Evolutionary conservation across 2,113 vertebrate species (phyloP).

Genomic region (Siniperca chuatsi): DNA sequence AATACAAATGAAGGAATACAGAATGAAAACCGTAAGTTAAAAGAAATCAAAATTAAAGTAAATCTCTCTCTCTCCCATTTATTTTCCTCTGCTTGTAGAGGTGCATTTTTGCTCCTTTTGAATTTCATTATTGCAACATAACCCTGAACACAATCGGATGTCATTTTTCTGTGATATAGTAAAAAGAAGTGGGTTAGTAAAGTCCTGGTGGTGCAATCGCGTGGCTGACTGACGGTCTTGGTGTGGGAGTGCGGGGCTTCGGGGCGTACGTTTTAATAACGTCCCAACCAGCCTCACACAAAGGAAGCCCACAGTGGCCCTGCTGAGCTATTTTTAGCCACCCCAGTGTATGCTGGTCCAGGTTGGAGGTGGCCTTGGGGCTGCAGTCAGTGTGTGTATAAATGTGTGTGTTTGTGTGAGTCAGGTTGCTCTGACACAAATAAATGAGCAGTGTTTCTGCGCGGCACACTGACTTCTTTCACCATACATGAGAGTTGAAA

Average conservation of each 20-base stretch:
- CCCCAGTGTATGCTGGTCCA: constrained; percentile 48
- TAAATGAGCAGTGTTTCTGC: constrained; percentile 78
- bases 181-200: constrained; percentile 14
- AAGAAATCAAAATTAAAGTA: too few species aligned
- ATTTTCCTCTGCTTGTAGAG: neutral
- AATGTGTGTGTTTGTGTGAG: constrained; percentile 18
- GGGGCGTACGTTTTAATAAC: constrained; percentile 55
- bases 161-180: neutral
- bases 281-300: constrained; percentile 60
- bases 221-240: constrained; percentile 17
- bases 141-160: neutral
- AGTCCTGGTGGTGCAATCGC: neutral
- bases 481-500: constrained; percentile 80
- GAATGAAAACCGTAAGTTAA: too few species aligned
- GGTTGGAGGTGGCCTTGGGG: constrained; percentile 37
- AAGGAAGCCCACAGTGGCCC: constrained; percentile 70
- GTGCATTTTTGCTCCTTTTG: neutral
- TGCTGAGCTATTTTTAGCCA: constrained; percentile 73
- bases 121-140: neutral
- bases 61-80: too few species aligned
- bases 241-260: neutral
- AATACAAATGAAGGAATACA: too few species aligned
- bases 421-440: constrained; percentile 63
- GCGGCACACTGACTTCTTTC: constrained; percentile 81
- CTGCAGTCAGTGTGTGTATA: constrained; percentile 34